Evolutionary conservation across 1,140 invertebrate species (phyloP).

Genomic region (Drosophila lacertosa): DNA sequence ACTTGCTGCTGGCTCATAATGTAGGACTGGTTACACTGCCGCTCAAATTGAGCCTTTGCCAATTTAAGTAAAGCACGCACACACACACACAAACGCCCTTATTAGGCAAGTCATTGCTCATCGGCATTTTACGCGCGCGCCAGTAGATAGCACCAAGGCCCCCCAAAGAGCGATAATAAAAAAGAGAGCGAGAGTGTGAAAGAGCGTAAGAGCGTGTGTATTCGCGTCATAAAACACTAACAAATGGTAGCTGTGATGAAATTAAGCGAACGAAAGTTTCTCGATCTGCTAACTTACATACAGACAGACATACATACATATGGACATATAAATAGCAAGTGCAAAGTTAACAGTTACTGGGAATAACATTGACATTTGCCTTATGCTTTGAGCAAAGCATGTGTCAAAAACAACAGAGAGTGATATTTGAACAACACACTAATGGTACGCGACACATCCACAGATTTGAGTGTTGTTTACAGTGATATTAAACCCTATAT

Average conservation of each 20-base stretch:
- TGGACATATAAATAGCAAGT: neutral
- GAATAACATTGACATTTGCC: slow-evolving; percentile 7
- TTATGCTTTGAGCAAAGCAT: neutral
- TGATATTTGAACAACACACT: slow-evolving; percentile 20
- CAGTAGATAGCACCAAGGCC: slow-evolving; percentile 21
- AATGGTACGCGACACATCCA: slow-evolving; percentile 2
- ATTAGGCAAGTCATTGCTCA: slow-evolving; percentile 35
- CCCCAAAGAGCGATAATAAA: neutral
- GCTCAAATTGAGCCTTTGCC: neutral
- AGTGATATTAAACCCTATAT: slow-evolving; percentile 20
- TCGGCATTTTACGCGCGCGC: slow-evolving; percentile 33
- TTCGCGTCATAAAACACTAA: neutral
- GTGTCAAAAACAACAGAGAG: slow-evolving; percentile 24
- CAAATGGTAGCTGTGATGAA: neutral
- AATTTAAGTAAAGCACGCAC: neutral
- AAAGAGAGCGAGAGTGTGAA: neutral
- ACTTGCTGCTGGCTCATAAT: neutral
- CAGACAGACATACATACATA: neutral
- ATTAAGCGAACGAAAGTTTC: slow-evolving; percentile 6
- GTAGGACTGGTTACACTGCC: slow-evolving; percentile 14
- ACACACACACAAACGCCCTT: neutral
- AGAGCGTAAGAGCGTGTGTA: neutral
- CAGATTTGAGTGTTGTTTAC: slow-evolving; percentile 20
- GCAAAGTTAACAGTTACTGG: slow-evolving; percentile 1
- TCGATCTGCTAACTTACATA: neutral